Base-by-base conservation (phyloP, 2,113 vertebrate species). In the Eurystomus gularis region DNA sequence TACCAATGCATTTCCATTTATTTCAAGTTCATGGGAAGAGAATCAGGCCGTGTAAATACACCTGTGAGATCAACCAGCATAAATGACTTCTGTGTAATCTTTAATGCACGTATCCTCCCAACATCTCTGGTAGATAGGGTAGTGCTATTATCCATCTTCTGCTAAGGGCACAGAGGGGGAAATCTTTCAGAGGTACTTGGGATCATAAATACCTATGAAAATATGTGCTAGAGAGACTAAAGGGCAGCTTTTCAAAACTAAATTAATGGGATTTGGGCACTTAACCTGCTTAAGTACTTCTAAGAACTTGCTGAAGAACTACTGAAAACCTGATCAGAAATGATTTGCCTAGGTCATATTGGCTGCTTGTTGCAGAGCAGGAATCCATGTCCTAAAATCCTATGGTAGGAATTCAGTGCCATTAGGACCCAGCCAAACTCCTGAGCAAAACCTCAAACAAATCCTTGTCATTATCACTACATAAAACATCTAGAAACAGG, bases 141-240 rank as follows among this genome's bases (percentile, higher is more conserved):
- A 71, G 48, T 81, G 65, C 24, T 76, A 39, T 86, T 86, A 88
- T 61, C 76, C 35, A 15, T 78, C 82, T 90, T 96, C 75, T 86
- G 39, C 58, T 92, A 51, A 77, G 60, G 55, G 48, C 55, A 51
- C 33, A 44, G 52, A 82, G 44, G 52, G 48, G 48, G 12, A 95
- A 84, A 66, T 89, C 61, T 77, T 91, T 19, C 35, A 92, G 70
- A 82, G 65, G 84, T 44, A 85, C 77, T 4, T 75, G 60, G 69
- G 73, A 87, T 94, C 93, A 84, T 96, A 96, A 96, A 95, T 94
- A 92, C 44, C 39, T 52, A 79, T 65, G 81, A 94, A 94, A 91
- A 93, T 82, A 93, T 61, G 28, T 72, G 44, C 58, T 60, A 33
- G 48, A 61, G 52, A 82, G 66, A 91, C 61, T 82, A 91, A 86